Base-by-base conservation (phyloP, 2,113 vertebrate genomes). In the Erinaceus europaeus region DNA sequence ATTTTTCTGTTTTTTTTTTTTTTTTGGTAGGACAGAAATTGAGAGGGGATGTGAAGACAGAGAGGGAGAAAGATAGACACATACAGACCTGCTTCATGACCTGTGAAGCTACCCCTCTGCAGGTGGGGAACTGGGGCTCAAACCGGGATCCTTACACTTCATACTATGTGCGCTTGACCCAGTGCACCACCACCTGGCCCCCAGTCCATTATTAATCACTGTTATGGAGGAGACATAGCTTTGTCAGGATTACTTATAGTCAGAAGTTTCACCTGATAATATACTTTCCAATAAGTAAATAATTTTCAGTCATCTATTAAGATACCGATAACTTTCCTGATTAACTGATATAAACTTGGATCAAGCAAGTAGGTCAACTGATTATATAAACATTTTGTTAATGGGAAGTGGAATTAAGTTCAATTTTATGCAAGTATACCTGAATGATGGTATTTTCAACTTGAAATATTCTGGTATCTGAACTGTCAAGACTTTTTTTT, bases 291-390 rank as follows among this genome's bases (percentile, higher is more conserved):
- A 7, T 64, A 84, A 36, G 17, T 79, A 34, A 71, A 46, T 7
- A 78, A 79, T 85, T 92, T n/a, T 88, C 9, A 80, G 3, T 67
- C 11, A 8, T 40, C 21, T 78, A 0, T 53, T 89, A 75, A 92
- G 9, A 14, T 34, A 36, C 65, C 77, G 61, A 84, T 72, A 44
- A 57, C 17, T 67, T 83, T 87, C 52, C 53, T 71, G 62, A 6
- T 67, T 86, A 13, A 59, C 72, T 69, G 36, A 52, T 71, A 17
- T 65, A 65, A 89, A 67, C 17, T 74, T 78, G 9, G 11, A 64
- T 90, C 84, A 87, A 62, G 67, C 72, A 85, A 61, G 55, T 83
- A 34, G 64, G 57, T 42, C 48, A 6, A 57, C 50, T 48, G 38
- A 78, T 55, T 55, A 62, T 6, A 32, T 20, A 2, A 25, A 38